Percentiles rank a stretch among this genome's conserved stretches.
These are phyloP conservation scores for Rhogogaster chlorosoma DNA, from an alignment of 2,888 invertebrate species.

Conservation along the genomic window DNA sequence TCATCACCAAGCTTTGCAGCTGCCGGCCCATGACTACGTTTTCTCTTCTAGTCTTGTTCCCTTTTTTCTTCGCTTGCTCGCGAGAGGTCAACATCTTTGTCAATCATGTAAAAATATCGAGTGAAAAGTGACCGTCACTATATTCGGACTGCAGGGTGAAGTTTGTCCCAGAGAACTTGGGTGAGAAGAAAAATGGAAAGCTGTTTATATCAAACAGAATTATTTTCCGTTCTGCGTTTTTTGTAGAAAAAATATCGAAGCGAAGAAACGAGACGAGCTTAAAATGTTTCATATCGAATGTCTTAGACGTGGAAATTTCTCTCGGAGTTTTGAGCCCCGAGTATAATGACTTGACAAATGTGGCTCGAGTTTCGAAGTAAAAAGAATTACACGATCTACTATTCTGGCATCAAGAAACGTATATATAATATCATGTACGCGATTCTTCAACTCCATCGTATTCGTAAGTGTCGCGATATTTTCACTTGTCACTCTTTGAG, in stretches of 20 bases:
- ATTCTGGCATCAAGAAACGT: not conserved
- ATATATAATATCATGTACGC: conserved; percentile 23
- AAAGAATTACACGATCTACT: not conserved
- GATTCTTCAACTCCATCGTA: conserved; percentile 7
- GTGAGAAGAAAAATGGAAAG: not conserved
- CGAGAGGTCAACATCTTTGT: not conserved
- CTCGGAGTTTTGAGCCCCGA: not conserved
- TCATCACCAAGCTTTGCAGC: conserved; percentile 42
- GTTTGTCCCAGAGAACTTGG: not conserved
- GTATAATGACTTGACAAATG: conserved; percentile 29
- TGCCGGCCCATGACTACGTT: not conserved
- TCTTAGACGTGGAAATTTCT: not conserved
- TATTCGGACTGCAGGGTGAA: not conserved
- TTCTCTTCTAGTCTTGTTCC: not conserved
- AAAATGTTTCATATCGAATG: not conserved
- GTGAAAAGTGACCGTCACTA: not conserved
- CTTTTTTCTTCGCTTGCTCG: not conserved
- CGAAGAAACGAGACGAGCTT: not conserved
- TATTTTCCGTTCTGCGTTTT: not conserved
- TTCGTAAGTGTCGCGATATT: conserved; percentile 34
- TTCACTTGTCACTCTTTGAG: conserved; percentile 26
- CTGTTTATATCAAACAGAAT: not conserved
- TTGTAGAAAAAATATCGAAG: not conserved
- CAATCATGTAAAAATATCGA: conserved; percentile 18
- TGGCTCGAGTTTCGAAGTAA: not conserved